phyloP scores from a whole-genome alignment of 1,140 invertebrate genomes.

The Drosophila sp. region DNA sequence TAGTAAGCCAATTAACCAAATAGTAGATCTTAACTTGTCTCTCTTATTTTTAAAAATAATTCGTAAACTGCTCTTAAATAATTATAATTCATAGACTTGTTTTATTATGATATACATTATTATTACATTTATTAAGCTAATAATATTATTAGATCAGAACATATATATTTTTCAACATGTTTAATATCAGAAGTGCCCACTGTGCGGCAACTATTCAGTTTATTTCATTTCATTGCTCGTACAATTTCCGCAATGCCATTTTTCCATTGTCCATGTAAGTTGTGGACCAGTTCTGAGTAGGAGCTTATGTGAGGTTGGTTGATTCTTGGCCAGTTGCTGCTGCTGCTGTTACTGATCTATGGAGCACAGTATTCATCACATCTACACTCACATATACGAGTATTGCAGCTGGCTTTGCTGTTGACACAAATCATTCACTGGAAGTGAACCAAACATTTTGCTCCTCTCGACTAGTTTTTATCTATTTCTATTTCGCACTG shows the following conservation, averaged over 20 bases:
- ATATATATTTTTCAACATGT: neutral
- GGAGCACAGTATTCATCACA: slow-evolving; percentile 4
- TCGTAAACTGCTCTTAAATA: too few relatives aligned
- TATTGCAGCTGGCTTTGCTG: slow-evolving; percentile 63
- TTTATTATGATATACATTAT: too few relatives aligned
- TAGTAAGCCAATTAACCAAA: too few relatives aligned
- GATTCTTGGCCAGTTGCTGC: slow-evolving; percentile 31
- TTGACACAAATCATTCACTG: slow-evolving; percentile 79
- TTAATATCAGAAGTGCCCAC: neutral
- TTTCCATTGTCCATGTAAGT: slow-evolving; percentile 62
- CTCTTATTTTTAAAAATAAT: too few relatives aligned
- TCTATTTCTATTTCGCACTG: slow-evolving; percentile 26
- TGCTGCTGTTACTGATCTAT: slow-evolving; percentile 17
- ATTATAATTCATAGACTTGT: too few relatives aligned
- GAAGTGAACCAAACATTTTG: slow-evolving; percentile 57
- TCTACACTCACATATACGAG: slow-evolving; percentile 26
- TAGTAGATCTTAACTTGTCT: too few relatives aligned
- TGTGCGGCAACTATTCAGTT: slow-evolving; percentile 15
- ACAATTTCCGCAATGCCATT: slow-evolving; percentile 78
- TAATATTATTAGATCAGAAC: neutral
- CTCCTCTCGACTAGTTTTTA: slow-evolving; percentile 8
- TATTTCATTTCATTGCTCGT: slow-evolving; percentile 66
- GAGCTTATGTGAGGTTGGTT: slow-evolving; percentile 21
- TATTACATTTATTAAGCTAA: too few relatives aligned
- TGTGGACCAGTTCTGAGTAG: slow-evolving; percentile 17